phyloP scores from a whole-genome alignment of 2,113 vertebrate genomes.

The Oreotrochilus melanogaster region DNA sequence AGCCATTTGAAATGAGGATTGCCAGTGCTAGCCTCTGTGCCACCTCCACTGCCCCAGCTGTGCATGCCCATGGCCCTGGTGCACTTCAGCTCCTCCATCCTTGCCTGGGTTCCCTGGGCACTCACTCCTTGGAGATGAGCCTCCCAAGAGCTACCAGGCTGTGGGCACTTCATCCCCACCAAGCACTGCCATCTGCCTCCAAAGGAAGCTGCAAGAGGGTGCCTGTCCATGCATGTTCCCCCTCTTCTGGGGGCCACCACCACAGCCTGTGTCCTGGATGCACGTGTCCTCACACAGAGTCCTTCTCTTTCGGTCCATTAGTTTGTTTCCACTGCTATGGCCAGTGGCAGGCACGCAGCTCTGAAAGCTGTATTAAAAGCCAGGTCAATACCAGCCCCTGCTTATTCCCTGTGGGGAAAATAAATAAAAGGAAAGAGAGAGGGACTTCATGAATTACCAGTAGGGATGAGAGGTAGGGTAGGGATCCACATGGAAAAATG shows the following conservation, averaged over 20 bases:
- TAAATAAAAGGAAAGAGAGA: slow-evolving; percentile 8
- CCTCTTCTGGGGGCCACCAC: neutral
- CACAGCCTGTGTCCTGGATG: slow-evolving; percentile 21
- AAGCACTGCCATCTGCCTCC: rapidly evolving
- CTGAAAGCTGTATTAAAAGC: slow-evolving; percentile 74
- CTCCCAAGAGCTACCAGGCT: neutral
- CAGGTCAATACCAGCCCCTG: slow-evolving; percentile 61
- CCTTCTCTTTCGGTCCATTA: slow-evolving; percentile 64
- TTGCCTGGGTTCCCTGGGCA: neutral
- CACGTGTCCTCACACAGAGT: slow-evolving; percentile 5
- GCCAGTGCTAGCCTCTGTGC: neutral
- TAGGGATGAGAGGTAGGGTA: neutral
- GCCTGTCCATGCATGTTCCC: neutral
- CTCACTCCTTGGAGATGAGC: neutral
- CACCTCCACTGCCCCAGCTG: rapidly evolving
- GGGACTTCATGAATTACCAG: neutral
- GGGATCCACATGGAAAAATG: neutral
- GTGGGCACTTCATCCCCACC: neutral
- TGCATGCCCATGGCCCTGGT: neutral
- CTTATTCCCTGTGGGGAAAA: slow-evolving; percentile 50
- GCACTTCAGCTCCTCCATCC: neutral
- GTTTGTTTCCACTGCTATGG: slow-evolving; percentile 59
- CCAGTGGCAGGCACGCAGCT: slow-evolving; percentile 9
- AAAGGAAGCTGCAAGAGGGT: neutral
- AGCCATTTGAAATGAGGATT: neutral